phyloP scores from a whole-genome alignment of 2,113 vertebrate genomes.

The Chunga burmeisteri region DNA sequence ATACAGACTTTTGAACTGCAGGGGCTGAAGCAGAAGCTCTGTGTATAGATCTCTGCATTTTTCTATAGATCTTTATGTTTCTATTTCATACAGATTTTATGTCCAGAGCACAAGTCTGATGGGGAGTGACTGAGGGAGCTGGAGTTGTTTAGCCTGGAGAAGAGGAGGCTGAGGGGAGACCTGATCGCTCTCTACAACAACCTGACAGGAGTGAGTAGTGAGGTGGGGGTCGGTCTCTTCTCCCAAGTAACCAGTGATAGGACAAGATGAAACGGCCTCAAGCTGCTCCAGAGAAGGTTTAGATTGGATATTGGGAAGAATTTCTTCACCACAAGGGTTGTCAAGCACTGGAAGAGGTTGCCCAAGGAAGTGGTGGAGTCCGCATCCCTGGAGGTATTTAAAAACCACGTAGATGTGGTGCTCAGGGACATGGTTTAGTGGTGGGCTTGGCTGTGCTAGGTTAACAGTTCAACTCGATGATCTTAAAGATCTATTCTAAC shows the following conservation, averaged over 20 bases:
- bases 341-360: not conserved
- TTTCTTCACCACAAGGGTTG: not conserved
- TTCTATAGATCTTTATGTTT: not conserved
- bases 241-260: not conserved
- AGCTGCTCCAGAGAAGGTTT: not conserved
- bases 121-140: not conserved
- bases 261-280: not conserved
- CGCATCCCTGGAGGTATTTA: not conserved
- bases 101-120: not conserved
- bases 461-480: not conserved
- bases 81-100: not conserved
- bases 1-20: not conserved
- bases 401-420: accelerated
- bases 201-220: not conserved
- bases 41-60: not conserved
- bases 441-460: not conserved
- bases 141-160: not conserved
- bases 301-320: not conserved
- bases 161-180: not conserved
- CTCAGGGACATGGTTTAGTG: not conserved
- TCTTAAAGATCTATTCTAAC: not conserved
- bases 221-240: not conserved
- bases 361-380: not conserved
- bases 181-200: not conserved
- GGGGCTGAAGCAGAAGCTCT: not conserved